Conservation (phyloP, 2,888 invertebrate genomes). For the Lacanobia oleracea region DNA sequence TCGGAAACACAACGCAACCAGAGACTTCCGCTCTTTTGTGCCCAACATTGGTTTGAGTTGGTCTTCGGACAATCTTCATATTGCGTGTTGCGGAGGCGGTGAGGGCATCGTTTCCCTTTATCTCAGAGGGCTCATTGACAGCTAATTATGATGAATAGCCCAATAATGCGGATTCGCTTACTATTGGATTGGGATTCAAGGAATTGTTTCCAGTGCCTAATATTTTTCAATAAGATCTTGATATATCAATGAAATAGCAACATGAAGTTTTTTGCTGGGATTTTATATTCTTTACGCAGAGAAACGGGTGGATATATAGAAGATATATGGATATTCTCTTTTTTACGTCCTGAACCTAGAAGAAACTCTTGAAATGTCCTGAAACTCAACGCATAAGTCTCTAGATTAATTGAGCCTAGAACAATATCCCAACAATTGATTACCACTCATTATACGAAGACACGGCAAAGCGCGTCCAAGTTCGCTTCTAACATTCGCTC, state of each 20-base stretch:
- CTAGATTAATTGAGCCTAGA: too few species aligned
- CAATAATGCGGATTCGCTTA: conserved; percentile 42
- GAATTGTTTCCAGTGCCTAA: conserved; percentile 9
- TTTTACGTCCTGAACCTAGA: too few species aligned
- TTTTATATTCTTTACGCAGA: too few species aligned
- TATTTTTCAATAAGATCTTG: conserved; percentile 2
- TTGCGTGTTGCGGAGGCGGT: not conserved
- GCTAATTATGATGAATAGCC: conserved; percentile 58
- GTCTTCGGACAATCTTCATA: conserved; percentile 8
- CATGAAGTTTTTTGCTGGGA: not conserved
- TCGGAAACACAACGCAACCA: too few species aligned
- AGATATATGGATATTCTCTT: too few species aligned
- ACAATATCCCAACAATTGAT: not conserved
- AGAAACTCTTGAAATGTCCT: too few species aligned
- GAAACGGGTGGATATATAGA: too few species aligned
- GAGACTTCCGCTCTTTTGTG: too few species aligned
- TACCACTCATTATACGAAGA: conserved; percentile 15
- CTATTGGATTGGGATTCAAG: conserved; percentile 2
- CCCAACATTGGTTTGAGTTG: too few species aligned
- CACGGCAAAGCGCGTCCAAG: conserved; percentile 26
- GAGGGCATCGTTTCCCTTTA: conserved; percentile 40
- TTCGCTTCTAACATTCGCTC: conserved; percentile 35
- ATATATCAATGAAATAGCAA: not conserved
- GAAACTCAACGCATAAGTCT: too few species aligned
- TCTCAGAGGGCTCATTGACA: conserved; percentile 56